Percentiles rank a stretch among this genome's conserved stretches.
These are phyloP conservation scores for Scomber scombrus DNA, from an alignment of 2,113 vertebrate genomes.

Conservation along the genomic window DNA sequence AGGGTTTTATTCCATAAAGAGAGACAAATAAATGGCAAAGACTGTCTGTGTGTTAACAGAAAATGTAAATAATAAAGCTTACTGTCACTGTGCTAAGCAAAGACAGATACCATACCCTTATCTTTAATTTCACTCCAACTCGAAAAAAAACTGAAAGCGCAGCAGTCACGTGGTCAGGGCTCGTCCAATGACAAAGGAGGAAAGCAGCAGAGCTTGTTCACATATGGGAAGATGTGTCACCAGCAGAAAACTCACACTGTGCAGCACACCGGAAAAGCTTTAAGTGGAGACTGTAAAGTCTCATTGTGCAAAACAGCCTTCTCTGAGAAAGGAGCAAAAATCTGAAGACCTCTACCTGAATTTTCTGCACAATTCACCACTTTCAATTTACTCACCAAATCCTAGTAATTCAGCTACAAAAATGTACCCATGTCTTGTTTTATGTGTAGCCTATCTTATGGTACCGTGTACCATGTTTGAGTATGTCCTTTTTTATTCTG, in stretches of 20 bases:
- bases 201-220: slow-evolving; percentile 24
- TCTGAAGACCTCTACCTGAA: too few relatives aligned
- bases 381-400: too few relatives aligned
- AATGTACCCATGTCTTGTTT: too few relatives aligned
- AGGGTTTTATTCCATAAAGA: neutral
- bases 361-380: too few relatives aligned
- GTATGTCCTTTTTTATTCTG: too few relatives aligned
- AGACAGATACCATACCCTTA: slow-evolving; percentile 25
- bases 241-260: neutral
- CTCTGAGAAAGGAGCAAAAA: too few relatives aligned
- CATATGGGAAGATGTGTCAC: neutral
- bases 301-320: too few relatives aligned
- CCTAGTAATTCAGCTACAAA: too few relatives aligned
- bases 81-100: neutral
- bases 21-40: neutral
- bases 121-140: slow-evolving; percentile 46
- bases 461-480: too few relatives aligned
- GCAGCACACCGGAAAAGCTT: too few relatives aligned
- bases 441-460: too few relatives aligned
- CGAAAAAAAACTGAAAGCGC: neutral
- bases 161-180: slow-evolving; percentile 44
- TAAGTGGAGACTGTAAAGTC: too few relatives aligned
- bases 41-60: neutral
- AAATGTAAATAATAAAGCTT: neutral
- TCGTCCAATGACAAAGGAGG: slow-evolving; percentile 52